Conservation (phyloP, 2,888 invertebrate genomes). For the Tricholauxania praeusta region DNA sequence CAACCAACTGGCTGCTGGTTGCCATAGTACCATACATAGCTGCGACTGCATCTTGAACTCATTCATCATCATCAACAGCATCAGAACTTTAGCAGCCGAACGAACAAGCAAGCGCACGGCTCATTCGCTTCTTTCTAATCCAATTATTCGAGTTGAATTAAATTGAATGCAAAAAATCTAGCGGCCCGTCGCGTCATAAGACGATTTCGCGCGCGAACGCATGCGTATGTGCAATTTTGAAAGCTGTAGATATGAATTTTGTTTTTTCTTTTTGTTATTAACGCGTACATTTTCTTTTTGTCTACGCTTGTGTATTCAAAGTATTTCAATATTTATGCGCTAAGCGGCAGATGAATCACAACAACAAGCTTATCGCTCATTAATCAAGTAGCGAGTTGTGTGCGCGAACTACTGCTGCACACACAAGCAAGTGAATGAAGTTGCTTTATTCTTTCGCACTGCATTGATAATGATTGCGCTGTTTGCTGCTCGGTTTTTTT, state of each 20-base stretch:
- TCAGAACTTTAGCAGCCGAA: background rate
- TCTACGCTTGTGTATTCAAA: too few species aligned
- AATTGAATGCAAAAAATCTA: slow-evolving; percentile 21
- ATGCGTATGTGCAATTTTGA: too few species aligned
- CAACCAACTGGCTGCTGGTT: background rate
- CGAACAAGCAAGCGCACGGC: background rate
- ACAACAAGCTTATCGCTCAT: slow-evolving; percentile 36
- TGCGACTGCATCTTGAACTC: too few species aligned
- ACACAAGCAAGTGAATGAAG: background rate
- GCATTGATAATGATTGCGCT: slow-evolving; percentile 3
- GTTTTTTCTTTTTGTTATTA: too few species aligned
- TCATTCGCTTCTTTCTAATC: slow-evolving; percentile 24
- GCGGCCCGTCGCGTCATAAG: too few species aligned
- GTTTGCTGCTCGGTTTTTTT: background rate
- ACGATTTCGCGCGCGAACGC: too few species aligned
- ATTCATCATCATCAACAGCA: slow-evolving; percentile 6
- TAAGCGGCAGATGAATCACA: slow-evolving; percentile 29
- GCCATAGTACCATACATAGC: too few species aligned
- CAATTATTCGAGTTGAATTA: slow-evolving; percentile 26
- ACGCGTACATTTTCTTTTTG: too few species aligned
- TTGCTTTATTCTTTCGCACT: background rate
- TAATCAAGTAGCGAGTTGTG: slow-evolving; percentile 23
- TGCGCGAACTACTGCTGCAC: background rate
- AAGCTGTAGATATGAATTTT: too few species aligned
- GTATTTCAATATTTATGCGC: background rate